Conservation (phyloP, 2,888 invertebrate genomes). For the Heliconius charithonia region DNA sequence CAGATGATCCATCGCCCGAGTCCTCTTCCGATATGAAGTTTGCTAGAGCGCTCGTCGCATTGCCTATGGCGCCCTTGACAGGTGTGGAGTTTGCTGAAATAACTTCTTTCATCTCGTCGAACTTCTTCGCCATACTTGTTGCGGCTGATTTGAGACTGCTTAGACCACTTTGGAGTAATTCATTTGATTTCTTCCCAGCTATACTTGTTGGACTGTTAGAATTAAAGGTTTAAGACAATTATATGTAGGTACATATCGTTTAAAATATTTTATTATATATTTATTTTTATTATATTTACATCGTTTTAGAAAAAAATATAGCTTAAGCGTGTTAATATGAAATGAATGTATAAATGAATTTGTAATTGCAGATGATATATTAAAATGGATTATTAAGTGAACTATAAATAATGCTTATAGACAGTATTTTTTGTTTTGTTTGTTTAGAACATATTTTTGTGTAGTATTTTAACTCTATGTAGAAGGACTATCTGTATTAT, state of each 20-base stretch:
- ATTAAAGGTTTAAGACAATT: conserved; percentile 7
- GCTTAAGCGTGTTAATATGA: conserved; percentile 11
- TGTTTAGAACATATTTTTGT: background rate
- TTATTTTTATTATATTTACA: background rate
- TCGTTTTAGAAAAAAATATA: background rate
- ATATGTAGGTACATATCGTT: background rate
- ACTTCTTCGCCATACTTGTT: conserved; percentile 92
- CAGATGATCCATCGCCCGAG: conserved; percentile 76
- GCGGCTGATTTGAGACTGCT: conserved; percentile 94
- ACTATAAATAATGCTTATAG: background rate
- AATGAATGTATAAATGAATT: conserved; percentile 3
- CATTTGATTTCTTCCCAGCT: conserved; percentile 94
- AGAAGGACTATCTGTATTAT: too few species aligned
- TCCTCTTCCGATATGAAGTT: conserved; percentile 74
- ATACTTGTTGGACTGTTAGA: conserved; percentile 89
- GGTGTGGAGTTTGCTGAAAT: conserved; percentile 95
- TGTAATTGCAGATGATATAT: background rate
- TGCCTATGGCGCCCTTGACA: conserved; percentile 86
- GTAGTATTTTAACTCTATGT: background rate
- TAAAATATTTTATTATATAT: too few species aligned
- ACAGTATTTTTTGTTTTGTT: background rate
- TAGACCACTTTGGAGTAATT: conserved; percentile 92
- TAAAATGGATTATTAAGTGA: background rate
- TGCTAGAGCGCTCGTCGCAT: conserved; percentile 73
- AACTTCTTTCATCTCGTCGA: conserved; percentile 95